Base-by-base conservation (phyloP, 2,113 vertebrate genomes). In the Romanogobio albipinnatus region DNA sequence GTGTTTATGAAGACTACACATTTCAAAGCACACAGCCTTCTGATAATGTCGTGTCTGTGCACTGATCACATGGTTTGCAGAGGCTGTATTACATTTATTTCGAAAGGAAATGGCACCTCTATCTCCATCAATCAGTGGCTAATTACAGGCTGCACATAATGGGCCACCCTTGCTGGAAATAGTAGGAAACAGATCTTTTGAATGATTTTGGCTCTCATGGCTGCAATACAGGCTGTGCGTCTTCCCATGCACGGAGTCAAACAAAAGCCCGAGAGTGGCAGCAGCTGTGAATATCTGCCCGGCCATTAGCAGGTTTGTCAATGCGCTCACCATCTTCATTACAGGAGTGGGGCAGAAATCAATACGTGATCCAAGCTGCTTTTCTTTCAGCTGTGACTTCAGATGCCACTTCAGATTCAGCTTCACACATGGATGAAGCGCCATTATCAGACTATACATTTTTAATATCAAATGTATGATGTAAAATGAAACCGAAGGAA, bases 231-330 rank as follows among this genome's bases (percentile, higher is more conserved):
- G 78, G 77, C 43, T 53, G 33, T 66, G 43, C 76, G 64, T 76
- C 87, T 86, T 68, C 39, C 66, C 29, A 19, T 45, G 49, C 29
- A 13, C 33, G 49, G 76, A 84, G 76, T 61, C 76, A 88, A 83
- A 86, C 78, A 84, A 87, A 86, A 84, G 64, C 56, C 51, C 24
- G 73, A 84, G 66, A 87, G 81, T 75, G 80, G 61, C 64, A 73
- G 85, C 87, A 88, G 85, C 87, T 88, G 87, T 29, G 71, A 76
- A 79, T 86, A 81, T 88, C 85, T 84, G 70, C 85, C 76, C 19
- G 14, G 71, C 76, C 84, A 61, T 86, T 88, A 84, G 85, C 85
- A 81, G 84, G 83, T 86, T 88, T 86, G 73, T 88, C 85, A 88
- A 84, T 84, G 85, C 82, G 71, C 82, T 83, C 87, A 9, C 85